Evolutionary conservation across 2,888 invertebrate genomes (phyloP).

Genomic region (Stramonita haemastoma): DNA sequence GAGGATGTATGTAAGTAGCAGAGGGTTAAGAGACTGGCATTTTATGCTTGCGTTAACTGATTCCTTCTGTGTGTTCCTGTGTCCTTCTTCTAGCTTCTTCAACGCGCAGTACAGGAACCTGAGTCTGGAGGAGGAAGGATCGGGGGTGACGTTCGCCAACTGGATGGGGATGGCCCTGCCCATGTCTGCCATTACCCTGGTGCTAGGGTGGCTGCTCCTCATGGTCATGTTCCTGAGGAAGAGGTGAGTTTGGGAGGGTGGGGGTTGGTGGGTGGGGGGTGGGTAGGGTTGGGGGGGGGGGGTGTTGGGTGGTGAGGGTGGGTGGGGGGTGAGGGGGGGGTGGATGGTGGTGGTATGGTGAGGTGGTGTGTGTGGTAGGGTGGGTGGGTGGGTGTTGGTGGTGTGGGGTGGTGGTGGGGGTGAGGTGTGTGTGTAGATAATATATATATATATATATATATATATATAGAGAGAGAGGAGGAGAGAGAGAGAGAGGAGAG

Average conservation of each 20-base stretch:
- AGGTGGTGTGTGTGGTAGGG: neutral
- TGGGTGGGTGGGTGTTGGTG: neutral
- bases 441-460: no score
- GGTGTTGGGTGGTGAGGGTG: neutral
- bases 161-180: slow-evolving; percentile 64
- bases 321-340: neutral
- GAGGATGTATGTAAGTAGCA: no score
- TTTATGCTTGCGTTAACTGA: neutral
- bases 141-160: slow-evolving; percentile 57
- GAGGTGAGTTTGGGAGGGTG: slow-evolving; percentile 42
- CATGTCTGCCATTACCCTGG: slow-evolving; percentile 60
- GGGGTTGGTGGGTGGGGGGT: neutral
- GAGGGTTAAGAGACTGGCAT: no score
- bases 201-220: slow-evolving; percentile 67
- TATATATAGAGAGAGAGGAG: no score
- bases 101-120: slow-evolving; percentile 35
- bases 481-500: no score
- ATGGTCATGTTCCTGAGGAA: slow-evolving; percentile 50
- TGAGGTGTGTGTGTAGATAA: neutral
- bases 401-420: neutral
- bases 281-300: neutral
- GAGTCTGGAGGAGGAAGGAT: slow-evolving; percentile 41
- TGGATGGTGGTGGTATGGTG: neutral
- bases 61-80: neutral
- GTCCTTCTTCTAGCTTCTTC: neutral